Conservation (phyloP, 2,113 vertebrate genomes). For the Coturnix japonica region DNA sequence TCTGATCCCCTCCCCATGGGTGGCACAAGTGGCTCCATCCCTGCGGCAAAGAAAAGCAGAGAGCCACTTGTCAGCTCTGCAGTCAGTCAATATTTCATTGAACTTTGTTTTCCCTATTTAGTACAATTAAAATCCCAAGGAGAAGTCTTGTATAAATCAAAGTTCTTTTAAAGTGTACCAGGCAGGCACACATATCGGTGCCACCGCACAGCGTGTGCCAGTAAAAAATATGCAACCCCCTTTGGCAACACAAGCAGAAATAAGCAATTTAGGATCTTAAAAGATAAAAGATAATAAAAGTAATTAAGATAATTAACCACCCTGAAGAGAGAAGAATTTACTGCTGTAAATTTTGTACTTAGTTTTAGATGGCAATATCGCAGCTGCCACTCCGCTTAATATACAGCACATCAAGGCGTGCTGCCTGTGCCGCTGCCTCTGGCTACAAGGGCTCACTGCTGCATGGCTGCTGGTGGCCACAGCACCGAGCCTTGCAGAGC, state of each 20-base stretch:
- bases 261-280: constrained; percentile 86
- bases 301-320: constrained; percentile 90
- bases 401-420: constrained; percentile 41
- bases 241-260: constrained; percentile 84
- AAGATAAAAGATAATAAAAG: constrained; percentile 89
- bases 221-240: constrained; percentile 78
- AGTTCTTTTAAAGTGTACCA: constrained; percentile 73
- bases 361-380: constrained; percentile 76
- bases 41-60: accelerated
- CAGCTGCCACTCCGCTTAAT: constrained; percentile 80
- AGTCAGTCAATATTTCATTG: constrained; percentile 38
- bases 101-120: constrained; percentile 68
- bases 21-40: accelerated
- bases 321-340: constrained; percentile 86
- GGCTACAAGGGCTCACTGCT: neutral
- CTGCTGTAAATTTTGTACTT: constrained; percentile 82
- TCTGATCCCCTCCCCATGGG: neutral
- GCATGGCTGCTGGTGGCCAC: neutral
- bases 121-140: constrained; percentile 72
- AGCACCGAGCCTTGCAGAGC: neutral
- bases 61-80: neutral
- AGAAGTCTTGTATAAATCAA: constrained; percentile 76
- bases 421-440: neutral
- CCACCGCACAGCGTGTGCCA: constrained; percentile 59
- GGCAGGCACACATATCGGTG: constrained; percentile 35